A percentile compares a stretch with the other conserved stretches of the same genome.
phyloP scores from a whole-genome alignment of 1,140 invertebrate genomes.

The Tetramorium simillimum region DNA sequence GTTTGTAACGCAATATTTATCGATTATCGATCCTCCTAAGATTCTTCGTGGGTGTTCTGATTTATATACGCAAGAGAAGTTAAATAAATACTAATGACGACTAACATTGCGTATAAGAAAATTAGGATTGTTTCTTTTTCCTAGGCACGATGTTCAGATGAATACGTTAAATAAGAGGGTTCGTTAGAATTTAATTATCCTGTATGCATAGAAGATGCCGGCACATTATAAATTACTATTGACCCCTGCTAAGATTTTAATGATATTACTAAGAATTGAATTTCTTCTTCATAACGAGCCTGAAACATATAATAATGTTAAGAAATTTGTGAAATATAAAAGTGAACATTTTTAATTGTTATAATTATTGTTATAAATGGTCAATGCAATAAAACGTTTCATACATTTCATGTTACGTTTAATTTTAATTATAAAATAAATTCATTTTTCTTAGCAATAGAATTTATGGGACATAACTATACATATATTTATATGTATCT shows the following conservation, averaged over 20 bases:
- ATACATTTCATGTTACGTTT: neutral
- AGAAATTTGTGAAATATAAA: no score
- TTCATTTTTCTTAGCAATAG: neutral
- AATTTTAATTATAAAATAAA: neutral
- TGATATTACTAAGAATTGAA: slow-evolving; percentile 23
- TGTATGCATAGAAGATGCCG: neutral
- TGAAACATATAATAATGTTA: neutral
- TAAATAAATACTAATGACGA: neutral
- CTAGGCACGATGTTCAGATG: neutral
- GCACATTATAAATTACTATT: slow-evolving; percentile 29
- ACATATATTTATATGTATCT: no score
- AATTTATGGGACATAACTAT: neutral
- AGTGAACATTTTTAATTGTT: no score
- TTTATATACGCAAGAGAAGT: neutral
- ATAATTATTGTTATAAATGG: no score
- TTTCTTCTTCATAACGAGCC: neutral
- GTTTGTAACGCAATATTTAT: neutral
- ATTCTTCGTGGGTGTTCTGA: slow-evolving; percentile 5
- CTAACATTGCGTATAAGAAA: neutral
- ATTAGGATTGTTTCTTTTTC: neutral
- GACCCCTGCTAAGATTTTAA: slow-evolving; percentile 40
- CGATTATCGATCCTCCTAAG: neutral
- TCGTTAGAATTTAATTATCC: slow-evolving; percentile 50
- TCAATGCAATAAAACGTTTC: no score
- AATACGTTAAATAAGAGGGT: slow-evolving; percentile 34